Conservation (phyloP, 2,113 vertebrate genomes). For the Sylvia atricapilla region DNA sequence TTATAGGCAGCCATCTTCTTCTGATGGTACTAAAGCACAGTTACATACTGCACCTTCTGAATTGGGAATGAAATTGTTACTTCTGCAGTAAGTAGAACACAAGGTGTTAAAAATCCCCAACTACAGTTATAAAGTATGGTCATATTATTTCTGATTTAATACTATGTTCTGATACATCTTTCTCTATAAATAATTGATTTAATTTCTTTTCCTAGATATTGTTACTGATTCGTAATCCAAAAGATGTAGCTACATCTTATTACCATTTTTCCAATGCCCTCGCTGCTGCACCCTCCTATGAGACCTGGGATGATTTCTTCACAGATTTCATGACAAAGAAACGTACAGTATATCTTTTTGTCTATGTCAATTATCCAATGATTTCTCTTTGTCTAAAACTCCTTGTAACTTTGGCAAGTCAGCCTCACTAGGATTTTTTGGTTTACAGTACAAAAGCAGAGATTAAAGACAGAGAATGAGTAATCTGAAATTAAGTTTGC, state of each 20-base stretch:
- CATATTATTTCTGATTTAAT: background rate
- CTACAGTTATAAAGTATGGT: background rate
- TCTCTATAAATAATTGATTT: background rate
- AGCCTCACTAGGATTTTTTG: background rate
- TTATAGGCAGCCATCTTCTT: background rate
- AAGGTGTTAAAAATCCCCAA: background rate
- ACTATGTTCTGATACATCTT: background rate
- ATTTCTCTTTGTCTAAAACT: background rate
- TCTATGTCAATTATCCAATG: background rate
- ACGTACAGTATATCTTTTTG: constrained; percentile 15
- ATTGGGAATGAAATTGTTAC: background rate
- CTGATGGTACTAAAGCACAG: background rate
- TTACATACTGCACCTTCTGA: background rate
- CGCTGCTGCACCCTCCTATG: background rate
- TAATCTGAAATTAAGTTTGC: background rate
- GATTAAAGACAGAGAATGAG: background rate
- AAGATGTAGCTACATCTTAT: constrained; percentile 58
- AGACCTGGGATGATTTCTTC: constrained; percentile 58
- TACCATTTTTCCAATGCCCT: constrained; percentile 31
- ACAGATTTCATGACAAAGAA: constrained; percentile 39
- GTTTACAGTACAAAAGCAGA: background rate
- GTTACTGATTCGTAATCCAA: constrained; percentile 58
- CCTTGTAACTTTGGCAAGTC: background rate
- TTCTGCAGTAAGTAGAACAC: background rate
- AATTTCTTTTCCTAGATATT: constrained; percentile 26